Base-by-base conservation (phyloP, 1,140 invertebrate species). In the Drosophila baimaii region DNA sequence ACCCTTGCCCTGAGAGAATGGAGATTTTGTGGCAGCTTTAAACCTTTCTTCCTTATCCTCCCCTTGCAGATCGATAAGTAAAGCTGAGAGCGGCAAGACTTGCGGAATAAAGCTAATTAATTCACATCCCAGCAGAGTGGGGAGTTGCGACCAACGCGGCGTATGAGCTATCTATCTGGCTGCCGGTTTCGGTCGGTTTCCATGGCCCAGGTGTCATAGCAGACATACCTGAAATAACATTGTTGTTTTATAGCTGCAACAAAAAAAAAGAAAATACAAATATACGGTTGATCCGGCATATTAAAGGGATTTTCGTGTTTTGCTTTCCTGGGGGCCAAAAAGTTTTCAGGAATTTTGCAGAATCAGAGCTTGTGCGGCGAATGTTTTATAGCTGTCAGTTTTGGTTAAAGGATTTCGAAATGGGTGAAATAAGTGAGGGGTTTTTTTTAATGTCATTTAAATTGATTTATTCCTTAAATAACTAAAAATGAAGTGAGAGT, bases 51-150 rank as follows among this genome's bases (percentile, higher is more conserved):
- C 31, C 31, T 21, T 31, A 51, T 49, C 17, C 6, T 15, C 4
- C 17, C 31, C 43, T 13, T 13, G 21, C 46, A 70, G 65, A 82
- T 82, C 79, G 63, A 82, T 75, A 54, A 69, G 63, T 31, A 47
- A 68, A 76, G 75, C 59, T 77, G 61, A 68, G 57, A 64, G 62
- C 59, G 65, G 49, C 43, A 33, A 41, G 77, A 62, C 66, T 81
- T 71, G 71, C 25, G 47, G 64, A 74, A 70, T 77, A 86, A 78
- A 86, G 79, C 69, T 85, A 85, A 85, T 85, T 81, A 86, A 86
- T 78, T 85, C 41, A 31, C 56, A 55, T 57, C n/a, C 35, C 33
- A 68, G 31, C 47, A 21, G 31, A 12, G 35, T n/a, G 19, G 15
- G 35, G 3, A 37, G 10, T 49, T 6, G 21, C 52, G 29, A n/a